Percentiles rank a stretch among this genome's conserved stretches.
Conservation (phyloP, 2,797 vertebrate species). For the Rhinoraja longicauda region DNA sequence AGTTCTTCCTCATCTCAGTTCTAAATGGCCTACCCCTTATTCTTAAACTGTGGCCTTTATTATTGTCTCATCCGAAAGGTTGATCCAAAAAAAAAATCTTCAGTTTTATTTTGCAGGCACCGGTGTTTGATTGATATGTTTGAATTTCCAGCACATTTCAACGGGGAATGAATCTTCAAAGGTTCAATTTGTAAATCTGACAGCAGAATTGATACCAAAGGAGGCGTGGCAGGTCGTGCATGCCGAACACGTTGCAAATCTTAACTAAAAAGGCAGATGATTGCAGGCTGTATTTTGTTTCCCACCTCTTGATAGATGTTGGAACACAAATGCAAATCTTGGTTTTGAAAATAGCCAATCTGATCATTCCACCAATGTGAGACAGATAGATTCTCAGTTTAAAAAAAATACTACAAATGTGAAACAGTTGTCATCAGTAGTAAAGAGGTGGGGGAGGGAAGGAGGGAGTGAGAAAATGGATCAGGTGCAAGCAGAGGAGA, state of each 20-base stretch:
- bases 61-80: too few species aligned
- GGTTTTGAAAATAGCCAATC: too few species aligned
- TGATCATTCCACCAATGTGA: neutral
- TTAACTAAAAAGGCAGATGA: neutral
- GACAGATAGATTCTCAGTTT: neutral
- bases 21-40: too few species aligned
- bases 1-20: too few species aligned
- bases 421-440: neutral
- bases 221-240: too few species aligned
- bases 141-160: neutral
- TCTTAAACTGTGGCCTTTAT: too few species aligned
- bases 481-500: too few species aligned
- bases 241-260: neutral
- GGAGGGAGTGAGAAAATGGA: too few species aligned
- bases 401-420: neutral
- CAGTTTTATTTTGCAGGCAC: neutral
- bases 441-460: neutral
- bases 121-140: neutral
- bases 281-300: neutral
- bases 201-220: neutral
- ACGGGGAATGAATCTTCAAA: neutral
- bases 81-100: too few species aligned
- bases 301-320: neutral
- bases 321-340: neutral
- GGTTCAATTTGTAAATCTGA: neutral